A percentile compares a stretch with the other conserved stretches of the same genome.
Evolutionary conservation across 2,888 invertebrate species (phyloP).

Genomic region (Meganola albula): DNA sequence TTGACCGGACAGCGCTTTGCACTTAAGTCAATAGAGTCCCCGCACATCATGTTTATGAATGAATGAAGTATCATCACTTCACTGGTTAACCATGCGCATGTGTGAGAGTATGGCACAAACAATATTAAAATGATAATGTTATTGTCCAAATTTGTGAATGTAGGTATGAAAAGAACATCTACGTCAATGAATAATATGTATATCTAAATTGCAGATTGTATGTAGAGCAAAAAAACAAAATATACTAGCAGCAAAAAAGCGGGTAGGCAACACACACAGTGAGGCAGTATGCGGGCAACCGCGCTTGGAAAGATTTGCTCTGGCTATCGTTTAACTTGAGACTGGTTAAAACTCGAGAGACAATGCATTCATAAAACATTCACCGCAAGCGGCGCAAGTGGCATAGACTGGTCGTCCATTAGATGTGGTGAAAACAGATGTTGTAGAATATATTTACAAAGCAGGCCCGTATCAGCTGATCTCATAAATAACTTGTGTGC

Average conservation of each 20-base stretch:
- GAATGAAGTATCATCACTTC: conserved; percentile 73
- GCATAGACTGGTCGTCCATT: conserved; percentile 14
- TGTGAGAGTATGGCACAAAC: conserved; percentile 40
- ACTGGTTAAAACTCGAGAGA: conserved; percentile 52
- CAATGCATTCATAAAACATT: conserved; percentile 70
- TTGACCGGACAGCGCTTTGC: conserved; percentile 37
- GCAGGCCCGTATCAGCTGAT: conserved; percentile 37
- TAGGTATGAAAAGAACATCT: conserved; percentile 14
- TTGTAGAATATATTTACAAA: conserved; percentile 11
- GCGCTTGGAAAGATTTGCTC: conserved; percentile 55
- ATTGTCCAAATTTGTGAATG: conserved; percentile 19
- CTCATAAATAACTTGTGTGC: conserved; percentile 19
- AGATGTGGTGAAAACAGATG: conserved; percentile 9
- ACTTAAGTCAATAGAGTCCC: conserved; percentile 51
- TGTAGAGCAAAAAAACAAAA: conserved; percentile 36
- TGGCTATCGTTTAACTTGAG: conserved; percentile 40
- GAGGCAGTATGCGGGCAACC: conserved; percentile 71
- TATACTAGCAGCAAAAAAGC: conserved; percentile 41
- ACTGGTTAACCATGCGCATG: conserved; percentile 46
- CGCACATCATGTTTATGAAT: conserved; percentile 61
- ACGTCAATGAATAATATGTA: conserved; percentile 14
- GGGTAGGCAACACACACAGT: conserved; percentile 37
- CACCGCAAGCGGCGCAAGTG: conserved; percentile 54
- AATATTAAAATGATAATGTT: conserved; percentile 41
- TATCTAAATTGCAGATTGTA: conserved; percentile 19